A percentile compares a stretch with the other conserved stretches of the same genome.
phyloP scores from a whole-genome alignment of 1,140 invertebrate genomes.

The Saxidomus purpurata region DNA sequence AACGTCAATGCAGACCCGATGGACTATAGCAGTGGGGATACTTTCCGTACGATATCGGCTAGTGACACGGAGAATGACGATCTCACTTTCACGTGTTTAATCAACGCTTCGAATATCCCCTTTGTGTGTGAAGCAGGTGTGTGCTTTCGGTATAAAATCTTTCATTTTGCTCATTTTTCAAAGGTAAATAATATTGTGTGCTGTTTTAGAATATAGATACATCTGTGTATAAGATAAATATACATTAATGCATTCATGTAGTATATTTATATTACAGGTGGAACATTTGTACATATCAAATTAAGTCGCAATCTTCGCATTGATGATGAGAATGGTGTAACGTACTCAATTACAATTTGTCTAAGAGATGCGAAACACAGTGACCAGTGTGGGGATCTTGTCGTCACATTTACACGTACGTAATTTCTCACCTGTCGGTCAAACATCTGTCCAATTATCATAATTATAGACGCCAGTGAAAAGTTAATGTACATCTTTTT shows the following conservation, averaged over 20 bases:
- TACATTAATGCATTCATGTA: no score
- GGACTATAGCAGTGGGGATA: neutral
- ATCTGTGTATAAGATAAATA: no score
- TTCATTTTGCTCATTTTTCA: no score
- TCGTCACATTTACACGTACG: slow-evolving; percentile 50
- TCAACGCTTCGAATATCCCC: neutral
- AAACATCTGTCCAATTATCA: no score
- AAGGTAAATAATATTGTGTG: no score
- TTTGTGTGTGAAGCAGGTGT: slow-evolving; percentile 7
- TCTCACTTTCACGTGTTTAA: neutral
- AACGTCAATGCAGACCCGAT: neutral
- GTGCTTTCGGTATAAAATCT: no score
- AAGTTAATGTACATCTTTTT: no score
- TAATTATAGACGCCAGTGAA: no score
- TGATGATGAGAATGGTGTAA: neutral
- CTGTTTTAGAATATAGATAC: no score
- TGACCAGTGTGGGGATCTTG: slow-evolving; percentile 5
- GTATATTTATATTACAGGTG: neutral
- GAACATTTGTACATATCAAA: neutral
- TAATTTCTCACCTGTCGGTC: no score
- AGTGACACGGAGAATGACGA: slow-evolving; percentile 17
- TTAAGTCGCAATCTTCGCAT: neutral
- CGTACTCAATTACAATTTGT: slow-evolving; percentile 5
- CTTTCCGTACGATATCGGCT: neutral
- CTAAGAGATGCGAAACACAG: slow-evolving; percentile 43